phyloP scores from a whole-genome alignment of 2,888 invertebrate genomes.

The Drosophila atroscutellata region DNA sequence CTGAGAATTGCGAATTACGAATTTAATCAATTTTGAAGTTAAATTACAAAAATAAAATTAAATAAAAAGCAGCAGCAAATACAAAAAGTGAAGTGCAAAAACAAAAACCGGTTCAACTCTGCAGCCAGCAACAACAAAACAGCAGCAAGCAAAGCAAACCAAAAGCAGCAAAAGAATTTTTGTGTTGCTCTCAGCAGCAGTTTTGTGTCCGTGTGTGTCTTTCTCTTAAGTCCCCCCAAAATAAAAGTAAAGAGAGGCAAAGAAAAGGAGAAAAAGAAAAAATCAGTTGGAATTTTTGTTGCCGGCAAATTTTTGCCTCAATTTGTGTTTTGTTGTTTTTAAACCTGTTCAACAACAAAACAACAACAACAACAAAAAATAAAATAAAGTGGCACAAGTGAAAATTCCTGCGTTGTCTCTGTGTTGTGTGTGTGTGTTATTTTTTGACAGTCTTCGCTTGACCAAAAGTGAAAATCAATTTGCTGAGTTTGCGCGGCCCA shows the following conservation, averaged over 20 bases:
- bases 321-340: constrained; percentile 41
- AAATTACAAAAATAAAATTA: constrained; percentile 15
- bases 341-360: constrained; percentile 65
- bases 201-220: constrained; percentile 26
- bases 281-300: constrained; percentile 56
- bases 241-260: constrained; percentile 30
- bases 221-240: constrained; percentile 7
- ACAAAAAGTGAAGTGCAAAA: constrained; percentile 78
- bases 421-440: constrained; percentile 39
- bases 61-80: constrained; percentile 40
- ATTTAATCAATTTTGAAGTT: constrained; percentile 44
- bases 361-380: constrained; percentile 47
- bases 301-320: constrained; percentile 35
- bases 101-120: constrained; percentile 78
- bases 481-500: constrained; percentile 70
- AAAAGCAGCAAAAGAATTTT: constrained; percentile 62
- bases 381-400: constrained; percentile 79
- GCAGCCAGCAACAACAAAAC: constrained; percentile 54
- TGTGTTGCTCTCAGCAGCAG: constrained; percentile 55
- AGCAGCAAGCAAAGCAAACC: constrained; percentile 42
- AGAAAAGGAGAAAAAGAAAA: constrained; percentile 54
- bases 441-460: constrained; percentile 66
- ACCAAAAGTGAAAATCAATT: constrained; percentile 79
- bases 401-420: constrained; percentile 72
- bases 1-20: constrained; percentile 9